phyloP scores from a whole-genome alignment of 2,888 invertebrate species.

The Lithophane semibrunnea region DNA sequence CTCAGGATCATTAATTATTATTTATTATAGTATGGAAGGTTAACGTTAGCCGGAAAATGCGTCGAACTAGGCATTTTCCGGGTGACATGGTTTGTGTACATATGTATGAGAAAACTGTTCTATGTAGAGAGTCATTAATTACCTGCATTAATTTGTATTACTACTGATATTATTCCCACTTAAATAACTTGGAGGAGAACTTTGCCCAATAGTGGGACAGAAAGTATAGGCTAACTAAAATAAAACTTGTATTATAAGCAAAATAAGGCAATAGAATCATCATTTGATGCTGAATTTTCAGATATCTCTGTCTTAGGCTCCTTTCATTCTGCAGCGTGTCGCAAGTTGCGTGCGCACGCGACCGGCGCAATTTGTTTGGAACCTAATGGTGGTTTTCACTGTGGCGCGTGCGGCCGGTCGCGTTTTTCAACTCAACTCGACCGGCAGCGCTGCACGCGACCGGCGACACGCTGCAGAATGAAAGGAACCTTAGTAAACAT shows the following conservation, averaged over 20 bases:
- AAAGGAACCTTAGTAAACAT: background rate
- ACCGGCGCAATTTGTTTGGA: no score
- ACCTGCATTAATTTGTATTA: background rate
- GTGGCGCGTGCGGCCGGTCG: no score
- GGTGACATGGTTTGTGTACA: slow-evolving; percentile 18
- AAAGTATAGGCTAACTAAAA: no score
- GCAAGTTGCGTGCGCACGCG: no score
- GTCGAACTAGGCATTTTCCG: slow-evolving; percentile 43
- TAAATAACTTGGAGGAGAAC: background rate
- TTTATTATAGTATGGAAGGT: slow-evolving; percentile 42
- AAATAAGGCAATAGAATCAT: no score
- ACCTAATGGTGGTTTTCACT: no score
- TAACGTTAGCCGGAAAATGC: slow-evolving; percentile 37
- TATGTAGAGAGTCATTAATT: slow-evolving; percentile 14
- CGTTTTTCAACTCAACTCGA: no score
- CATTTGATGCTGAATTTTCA: background rate
- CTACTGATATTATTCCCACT: background rate
- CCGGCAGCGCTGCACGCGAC: no score
- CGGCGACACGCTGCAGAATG: no score
- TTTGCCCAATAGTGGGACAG: no score
- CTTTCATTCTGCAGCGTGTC: no score
- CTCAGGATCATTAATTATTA: slow-evolving; percentile 53
- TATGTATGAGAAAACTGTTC: slow-evolving; percentile 10
- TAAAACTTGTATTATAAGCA: no score
- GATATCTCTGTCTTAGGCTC: background rate